Base-by-base conservation (phyloP, 2,113 vertebrate genomes). In the Apodemus sylvaticus region DNA sequence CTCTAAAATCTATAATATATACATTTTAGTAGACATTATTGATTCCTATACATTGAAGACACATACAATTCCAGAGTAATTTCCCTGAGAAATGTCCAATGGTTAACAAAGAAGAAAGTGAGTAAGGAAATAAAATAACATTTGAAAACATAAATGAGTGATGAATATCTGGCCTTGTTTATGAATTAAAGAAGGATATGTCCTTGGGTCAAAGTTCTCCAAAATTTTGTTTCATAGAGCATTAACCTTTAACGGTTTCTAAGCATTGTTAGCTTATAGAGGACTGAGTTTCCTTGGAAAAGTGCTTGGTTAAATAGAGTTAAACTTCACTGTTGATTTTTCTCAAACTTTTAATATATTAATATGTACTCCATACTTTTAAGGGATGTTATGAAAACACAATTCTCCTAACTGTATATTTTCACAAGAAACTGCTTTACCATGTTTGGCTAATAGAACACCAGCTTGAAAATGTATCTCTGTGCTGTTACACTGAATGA, bases 291-390 rank as follows among this genome's bases (percentile, higher is more conserved):
- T 78, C 45, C 89, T 96, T 62, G 78, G 26, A 39, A 94, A 93
- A 24, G 86, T 71, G 16, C 17, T 86, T 53, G 20, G 31, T 94
- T 96, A 82, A 95, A 89, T 19, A 87, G 62, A 94, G 16, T 86
- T 91, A 94, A 94, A 82, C 86, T 90, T 97, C 29, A 71, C 8
- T 71, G 12, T 81, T 81, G 51, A 95, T 93, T 64, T 73, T 95
- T 79, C 42, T 39, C 19, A 94, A 91, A 60, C 48, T 91, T 95
- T 71, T 86, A 77, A 74, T 90, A 71, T 73, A 39, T 66, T 96
- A 94, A 94, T 62, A 86, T 93, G 48, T 14, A 78, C 4, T 14
- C 60, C 39, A 86, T 88, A 76, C 24, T 92, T 93, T 70, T 83
- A 94, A 96, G 78, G 58, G 31, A 53, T 39, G 81, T 62, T 96